These are phyloP conservation scores for Rhinophrynus dorsalis DNA, from an alignment of 2,797 vertebrate species.

Conservation along the genomic window DNA sequence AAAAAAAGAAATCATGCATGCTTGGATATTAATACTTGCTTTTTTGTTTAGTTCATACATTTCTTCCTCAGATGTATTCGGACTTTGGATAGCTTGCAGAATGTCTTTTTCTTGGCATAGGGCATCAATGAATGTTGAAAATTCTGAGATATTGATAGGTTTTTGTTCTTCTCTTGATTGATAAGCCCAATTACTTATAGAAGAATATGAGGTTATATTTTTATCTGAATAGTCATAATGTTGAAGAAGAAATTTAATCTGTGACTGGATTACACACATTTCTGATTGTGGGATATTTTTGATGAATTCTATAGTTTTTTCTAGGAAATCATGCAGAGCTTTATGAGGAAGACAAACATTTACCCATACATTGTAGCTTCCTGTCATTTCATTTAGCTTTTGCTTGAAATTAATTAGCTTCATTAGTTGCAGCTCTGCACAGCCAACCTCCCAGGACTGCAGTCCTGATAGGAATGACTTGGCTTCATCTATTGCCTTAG, in stretches of 20 bases:
- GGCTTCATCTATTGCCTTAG: constrained; percentile 35
- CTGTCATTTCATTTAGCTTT: constrained; percentile 33
- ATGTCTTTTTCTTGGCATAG: constrained; percentile 39
- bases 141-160: background rate
- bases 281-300: constrained; percentile 16
- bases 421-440: constrained; percentile 47
- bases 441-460: constrained; percentile 45
- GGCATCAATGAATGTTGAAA: constrained; percentile 46
- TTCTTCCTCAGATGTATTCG: background rate
- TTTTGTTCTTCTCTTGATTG: rapidly evolving
- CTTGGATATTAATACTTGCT: background rate
- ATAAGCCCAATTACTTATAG: constrained; percentile 55
- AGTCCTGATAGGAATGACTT: constrained; percentile 40
- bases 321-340: constrained; percentile 57
- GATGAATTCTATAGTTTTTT: constrained; percentile 14
- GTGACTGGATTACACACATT: constrained; percentile 35
- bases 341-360: constrained; percentile 53
- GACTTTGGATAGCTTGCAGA: constrained; percentile 19
- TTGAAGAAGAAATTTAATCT: constrained; percentile 53
- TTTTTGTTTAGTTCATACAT: constrained; percentile 43
- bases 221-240: constrained; percentile 53
- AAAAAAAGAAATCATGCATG: constrained; percentile 48
- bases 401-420: constrained; percentile 49
- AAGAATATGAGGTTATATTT: constrained; percentile 50
- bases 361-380: constrained; percentile 50